phyloP scores from a whole-genome alignment of 64 coral and sea anemone genomes.

The Cladopsammia gracilis region DNA sequence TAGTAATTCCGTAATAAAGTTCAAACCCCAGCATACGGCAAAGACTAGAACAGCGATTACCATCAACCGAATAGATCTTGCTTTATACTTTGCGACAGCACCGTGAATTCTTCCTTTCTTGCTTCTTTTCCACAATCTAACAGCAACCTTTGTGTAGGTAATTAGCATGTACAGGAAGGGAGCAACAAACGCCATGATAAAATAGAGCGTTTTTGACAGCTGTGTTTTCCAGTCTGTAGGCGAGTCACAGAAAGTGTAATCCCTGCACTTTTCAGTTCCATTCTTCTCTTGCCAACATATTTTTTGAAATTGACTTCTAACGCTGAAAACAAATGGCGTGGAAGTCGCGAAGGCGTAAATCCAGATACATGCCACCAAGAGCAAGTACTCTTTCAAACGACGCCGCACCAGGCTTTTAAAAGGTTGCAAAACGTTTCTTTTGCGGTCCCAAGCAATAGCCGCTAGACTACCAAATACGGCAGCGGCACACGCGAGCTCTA shows the following conservation, averaged over 20 bases:
- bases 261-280: background rate
- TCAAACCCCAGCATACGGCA: background rate
- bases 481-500: background rate
- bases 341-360: background rate
- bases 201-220: background rate
- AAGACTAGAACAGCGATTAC: background rate
- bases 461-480: slow-evolving; percentile 6
- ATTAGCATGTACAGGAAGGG: slow-evolving; percentile 3
- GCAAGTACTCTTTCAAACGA: background rate
- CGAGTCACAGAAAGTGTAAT: background rate
- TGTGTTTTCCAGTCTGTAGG: background rate
- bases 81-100: slow-evolving; percentile 32
- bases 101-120: slow-evolving; percentile 5
- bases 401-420: background rate
- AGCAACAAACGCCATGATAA: background rate
- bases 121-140: slow-evolving; percentile 5
- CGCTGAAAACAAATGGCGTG: background rate
- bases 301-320: background rate
- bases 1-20: background rate
- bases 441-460: slow-evolving; percentile 6
- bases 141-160: slow-evolving; percentile 15
- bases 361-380: background rate
- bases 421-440: slow-evolving; percentile 17
- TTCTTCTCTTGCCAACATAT: background rate
- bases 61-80: slow-evolving; percentile 24